Conservation (phyloP, 2,113 vertebrate species). For the Leptodactylus fuscus region DNA sequence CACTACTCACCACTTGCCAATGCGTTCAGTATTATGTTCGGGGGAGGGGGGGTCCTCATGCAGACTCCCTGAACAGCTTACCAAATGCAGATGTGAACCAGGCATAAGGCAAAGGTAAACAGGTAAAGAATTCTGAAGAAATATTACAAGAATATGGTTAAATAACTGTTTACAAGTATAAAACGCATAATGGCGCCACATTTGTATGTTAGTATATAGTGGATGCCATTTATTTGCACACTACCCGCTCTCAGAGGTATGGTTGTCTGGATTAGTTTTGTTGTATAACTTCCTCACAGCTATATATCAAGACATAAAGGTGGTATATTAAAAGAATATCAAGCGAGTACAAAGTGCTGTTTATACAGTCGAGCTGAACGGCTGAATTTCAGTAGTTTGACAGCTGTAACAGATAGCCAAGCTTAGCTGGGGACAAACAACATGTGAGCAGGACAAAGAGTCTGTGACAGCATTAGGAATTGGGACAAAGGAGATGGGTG, state of each 20-base stretch:
- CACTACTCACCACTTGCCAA: too few relatives aligned
- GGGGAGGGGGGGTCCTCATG: too few relatives aligned
- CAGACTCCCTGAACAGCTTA: too few relatives aligned
- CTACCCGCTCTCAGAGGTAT: background rate
- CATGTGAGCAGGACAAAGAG: conserved; percentile 53
- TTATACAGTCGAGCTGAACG: conserved; percentile 52
- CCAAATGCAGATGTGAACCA: too few relatives aligned
- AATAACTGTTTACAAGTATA: background rate
- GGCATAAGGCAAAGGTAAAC: too few relatives aligned
- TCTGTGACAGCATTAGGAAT: conserved; percentile 60
- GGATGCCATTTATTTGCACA: conserved; percentile 21
- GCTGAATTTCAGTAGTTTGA: conserved; percentile 62
- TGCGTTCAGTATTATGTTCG: too few relatives aligned
- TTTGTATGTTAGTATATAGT: background rate
- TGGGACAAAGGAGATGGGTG: conserved; percentile 58
- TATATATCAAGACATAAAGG: conserved; percentile 50
- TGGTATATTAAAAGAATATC: conserved; percentile 29
- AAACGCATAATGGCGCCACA: conserved; percentile 15
- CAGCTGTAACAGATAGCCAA: conserved; percentile 59
- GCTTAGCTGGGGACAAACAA: conserved; percentile 62
- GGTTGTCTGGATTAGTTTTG: conserved; percentile 32
- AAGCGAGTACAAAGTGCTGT: background rate
- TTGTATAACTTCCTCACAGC: conserved; percentile 7
- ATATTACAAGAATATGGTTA: background rate
- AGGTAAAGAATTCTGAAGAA: background rate